phyloP scores from a whole-genome alignment of 2,797 vertebrate genomes.

The Tympanoctomys barrerae region DNA sequence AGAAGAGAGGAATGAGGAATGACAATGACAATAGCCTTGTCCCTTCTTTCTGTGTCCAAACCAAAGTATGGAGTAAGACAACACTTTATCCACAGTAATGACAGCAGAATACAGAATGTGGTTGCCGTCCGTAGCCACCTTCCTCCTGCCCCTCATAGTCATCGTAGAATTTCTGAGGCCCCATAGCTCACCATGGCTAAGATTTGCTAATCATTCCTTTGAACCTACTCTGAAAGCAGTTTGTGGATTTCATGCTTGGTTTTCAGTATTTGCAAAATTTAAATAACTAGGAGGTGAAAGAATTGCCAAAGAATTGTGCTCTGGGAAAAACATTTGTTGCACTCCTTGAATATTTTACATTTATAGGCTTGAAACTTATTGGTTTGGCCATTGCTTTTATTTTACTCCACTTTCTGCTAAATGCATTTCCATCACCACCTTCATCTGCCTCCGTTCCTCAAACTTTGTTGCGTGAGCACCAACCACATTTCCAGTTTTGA shows the following conservation, averaged over 20 bases:
- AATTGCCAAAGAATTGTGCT: conserved; percentile 69
- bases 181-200: neutral
- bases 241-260: neutral
- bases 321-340: neutral
- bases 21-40: neutral
- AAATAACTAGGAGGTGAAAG: conserved; percentile 54
- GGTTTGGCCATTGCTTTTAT: neutral
- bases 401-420: neutral
- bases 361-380: neutral
- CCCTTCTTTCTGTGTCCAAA: neutral
- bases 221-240: neutral
- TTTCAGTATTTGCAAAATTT: neutral
- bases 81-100: neutral
- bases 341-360: neutral
- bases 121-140: neutral
- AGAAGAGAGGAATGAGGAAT: neutral
- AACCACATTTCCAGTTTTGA: neutral
- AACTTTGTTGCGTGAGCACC: neutral
- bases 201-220: conserved; percentile 14
- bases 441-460: neutral
- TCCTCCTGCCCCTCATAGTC: neutral
- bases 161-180: neutral
- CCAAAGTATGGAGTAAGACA: neutral
- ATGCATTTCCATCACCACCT: neutral
- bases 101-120: neutral